Percentiles rank a stretch among this genome's conserved stretches.
Evolutionary conservation across 2,797 vertebrate genomes (phyloP).

Genomic region (Threskiornis aethiopicus): DNA sequence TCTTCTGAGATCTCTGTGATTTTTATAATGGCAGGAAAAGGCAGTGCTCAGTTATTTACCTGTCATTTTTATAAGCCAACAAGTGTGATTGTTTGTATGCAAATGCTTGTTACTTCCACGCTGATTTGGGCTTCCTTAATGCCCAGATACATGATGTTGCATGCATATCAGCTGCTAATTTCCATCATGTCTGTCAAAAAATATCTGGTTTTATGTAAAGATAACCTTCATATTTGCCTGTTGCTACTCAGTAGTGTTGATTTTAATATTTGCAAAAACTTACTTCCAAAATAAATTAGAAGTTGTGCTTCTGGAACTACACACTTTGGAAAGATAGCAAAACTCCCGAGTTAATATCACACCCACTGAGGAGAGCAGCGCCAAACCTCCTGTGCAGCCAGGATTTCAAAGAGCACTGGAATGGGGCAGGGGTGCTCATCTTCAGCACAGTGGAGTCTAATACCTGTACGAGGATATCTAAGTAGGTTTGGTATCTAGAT

Average conservation of each 20-base stretch:
- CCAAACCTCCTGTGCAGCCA: neutral
- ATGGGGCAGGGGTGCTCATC: neutral
- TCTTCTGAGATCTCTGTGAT: slow-evolving; percentile 10
- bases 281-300: neutral
- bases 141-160: neutral
- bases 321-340: neutral
- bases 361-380: neutral
- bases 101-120: neutral
- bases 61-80: slow-evolving; percentile 27
- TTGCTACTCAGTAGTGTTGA: neutral
- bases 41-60: neutral
- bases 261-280: neutral
- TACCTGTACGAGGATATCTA: neutral
- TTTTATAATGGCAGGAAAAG: neutral
- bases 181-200: neutral
- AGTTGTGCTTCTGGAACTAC: neutral
- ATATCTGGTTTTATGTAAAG: neutral
- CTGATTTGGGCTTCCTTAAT: neutral
- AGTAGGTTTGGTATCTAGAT: neutral
- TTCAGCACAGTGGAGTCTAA: neutral
- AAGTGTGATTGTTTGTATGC: neutral
- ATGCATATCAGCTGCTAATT: neutral
- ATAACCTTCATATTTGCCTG: neutral
- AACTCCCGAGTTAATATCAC: neutral
- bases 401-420: neutral